Conservation (phyloP, 1,140 invertebrate genomes). For the Dreissena polymorpha region DNA sequence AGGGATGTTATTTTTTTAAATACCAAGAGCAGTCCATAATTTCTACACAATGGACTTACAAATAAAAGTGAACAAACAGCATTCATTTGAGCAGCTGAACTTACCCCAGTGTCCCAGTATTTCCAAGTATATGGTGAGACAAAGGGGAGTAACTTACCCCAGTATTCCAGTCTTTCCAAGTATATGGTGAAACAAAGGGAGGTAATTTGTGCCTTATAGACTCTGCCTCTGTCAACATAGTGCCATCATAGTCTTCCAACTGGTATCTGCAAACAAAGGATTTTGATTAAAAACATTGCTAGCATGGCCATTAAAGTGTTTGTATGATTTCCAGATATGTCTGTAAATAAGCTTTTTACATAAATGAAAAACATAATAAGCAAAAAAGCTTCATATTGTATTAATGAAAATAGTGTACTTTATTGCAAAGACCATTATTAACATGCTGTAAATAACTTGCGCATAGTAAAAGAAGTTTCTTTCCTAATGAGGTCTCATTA, state of each 20-base stretch:
- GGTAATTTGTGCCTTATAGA: slow-evolving; percentile 87
- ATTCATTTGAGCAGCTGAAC: slow-evolving; percentile 1
- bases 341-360: no score
- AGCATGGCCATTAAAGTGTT: no score
- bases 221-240: slow-evolving; percentile 89
- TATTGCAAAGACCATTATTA: no score
- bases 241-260: slow-evolving; percentile 92
- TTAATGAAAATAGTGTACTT: no score
- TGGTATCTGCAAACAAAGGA: slow-evolving; percentile 84
- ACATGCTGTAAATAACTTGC: no score
- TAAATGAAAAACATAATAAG: no score
- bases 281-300: neutral
- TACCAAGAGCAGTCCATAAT: neutral
- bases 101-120: slow-evolving; percentile 64
- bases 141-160: slow-evolving; percentile 84
- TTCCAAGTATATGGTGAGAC: slow-evolving; percentile 82
- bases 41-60: no score
- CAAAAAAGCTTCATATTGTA: no score
- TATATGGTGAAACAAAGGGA: slow-evolving; percentile 86
- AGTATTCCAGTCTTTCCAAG: slow-evolving; percentile 65
- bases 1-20: neutral
- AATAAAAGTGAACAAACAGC: no score
- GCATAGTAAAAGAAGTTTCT: no score
- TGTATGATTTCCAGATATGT: no score
- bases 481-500: no score